Base-by-base conservation (phyloP, 2,113 vertebrate genomes). In the Hemibagrus wyckioides region DNA sequence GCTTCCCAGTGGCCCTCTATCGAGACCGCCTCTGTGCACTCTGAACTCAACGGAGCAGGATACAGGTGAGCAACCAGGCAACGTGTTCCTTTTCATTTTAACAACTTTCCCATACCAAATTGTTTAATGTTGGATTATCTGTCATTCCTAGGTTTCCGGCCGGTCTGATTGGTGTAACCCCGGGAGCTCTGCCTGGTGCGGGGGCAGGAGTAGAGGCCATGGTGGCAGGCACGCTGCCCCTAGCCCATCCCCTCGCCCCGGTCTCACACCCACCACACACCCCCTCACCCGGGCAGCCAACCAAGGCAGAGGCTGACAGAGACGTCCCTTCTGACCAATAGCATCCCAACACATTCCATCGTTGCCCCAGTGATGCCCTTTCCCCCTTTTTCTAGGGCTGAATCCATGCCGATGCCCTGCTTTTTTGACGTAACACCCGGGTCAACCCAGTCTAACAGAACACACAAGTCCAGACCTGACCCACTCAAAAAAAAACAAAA, bases 291-390 rank as follows among this genome's bases (percentile, higher is more conserved):
- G 96, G 96, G 93, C 96, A 97, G 87, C 96, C 96, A 2, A 95
- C 94, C 88, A 97, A 97, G 95, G 95, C 96, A 67, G 97, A 98
- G 94, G 94, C 96, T 88, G 97, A 98, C 96, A 97, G 97, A 97
- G 97, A 98, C 94, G 95, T 97, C 94, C 95, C 97, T 90, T 96
- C 97, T 88, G 97, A 98, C 95, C 97, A 97, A 95, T 98, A 97
- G 95, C 96, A 94, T 84, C 92, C 91, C 91, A 92, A 90, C 93
- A 95, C 95, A 96, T 96, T 96, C 95, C 95, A 90, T 93, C 92
- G 91, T 84, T 86, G 80, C 80, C 89, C 89, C 85, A 86, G 84
- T 65, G 80, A 88, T 84, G 76, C 89, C 87, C 89, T 85, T 88
- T 84, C 77, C 61, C 80, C 25, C 9, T 54, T 54, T 33, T 80